Base-by-base conservation (phyloP, 2,113 vertebrate genomes). In the Cynocephalus volans region DNA sequence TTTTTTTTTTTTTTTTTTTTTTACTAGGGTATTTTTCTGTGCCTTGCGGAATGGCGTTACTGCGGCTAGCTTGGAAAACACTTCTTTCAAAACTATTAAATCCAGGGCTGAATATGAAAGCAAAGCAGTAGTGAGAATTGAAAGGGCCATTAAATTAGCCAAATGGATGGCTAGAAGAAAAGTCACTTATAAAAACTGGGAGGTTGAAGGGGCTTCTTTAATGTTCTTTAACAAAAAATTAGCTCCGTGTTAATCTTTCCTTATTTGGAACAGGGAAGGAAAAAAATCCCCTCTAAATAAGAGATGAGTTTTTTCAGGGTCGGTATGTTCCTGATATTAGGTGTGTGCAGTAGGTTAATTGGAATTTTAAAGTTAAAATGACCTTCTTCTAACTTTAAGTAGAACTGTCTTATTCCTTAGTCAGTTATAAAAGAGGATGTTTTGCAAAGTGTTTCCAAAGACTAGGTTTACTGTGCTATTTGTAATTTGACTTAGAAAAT, bases 351-450 rank as follows among this genome's bases (percentile, higher is more conserved):
- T 54, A 92, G 52, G 67, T 92, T 75, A 93, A 92, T 86, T 97
- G n/a, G 54, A 95, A 92, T 90, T 86, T 92, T 96, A 28, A 70
- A 87, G n/a, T 91, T 86, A 85, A 97, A 95, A 89, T 83, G 24
- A 76, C 24, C 36, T 96, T 85, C 50, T 77, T 76, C 24, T 60
- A 84, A 84, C 26, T 65, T 48, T 93, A 92, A 73, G 24, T 21
- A 70, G 50, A 88, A 75, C 12, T 3, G 6, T 69, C 31, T 91
- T 73, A 79, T 1, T 52, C 65, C 33, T 60, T 62, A 69, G 41
- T 86, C 52, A 36, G 1, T 90, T 95, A 70, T 75, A 80, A 86
- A 90, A 79, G 23, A n/a, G 52, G 62, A 41, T 89, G 17, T 64
- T 90, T n/a, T 76, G 21, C 13, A 56, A 0, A 14, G 0, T 28